Evolutionary conservation across 2,113 vertebrate genomes (phyloP).

Genomic region (Cyprinodon tularosa): DNA sequence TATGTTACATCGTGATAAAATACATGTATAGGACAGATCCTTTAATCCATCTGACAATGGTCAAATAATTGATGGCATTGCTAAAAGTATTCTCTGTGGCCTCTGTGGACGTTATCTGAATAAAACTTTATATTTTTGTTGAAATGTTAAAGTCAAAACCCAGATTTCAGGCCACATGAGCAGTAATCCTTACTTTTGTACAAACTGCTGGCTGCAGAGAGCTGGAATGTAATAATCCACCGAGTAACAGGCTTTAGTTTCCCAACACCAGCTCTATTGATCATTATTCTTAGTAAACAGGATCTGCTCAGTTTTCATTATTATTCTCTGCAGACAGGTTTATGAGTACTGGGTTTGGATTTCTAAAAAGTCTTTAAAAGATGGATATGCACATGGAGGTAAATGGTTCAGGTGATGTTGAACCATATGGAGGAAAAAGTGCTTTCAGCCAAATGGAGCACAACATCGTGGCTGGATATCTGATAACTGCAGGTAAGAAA

Average conservation of each 20-base stretch:
- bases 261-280: background rate
- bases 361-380: slow-evolving; percentile 4
- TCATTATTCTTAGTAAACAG: background rate
- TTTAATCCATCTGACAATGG: background rate
- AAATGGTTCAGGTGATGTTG: slow-evolving; percentile 51
- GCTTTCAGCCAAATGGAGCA: slow-evolving; percentile 83
- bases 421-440: slow-evolving; percentile 61
- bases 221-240: slow-evolving; percentile 66
- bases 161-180: slow-evolving; percentile 49
- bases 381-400: slow-evolving; percentile 46
- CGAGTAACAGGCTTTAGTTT: slow-evolving; percentile 24
- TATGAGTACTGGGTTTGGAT: background rate
- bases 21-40: too few relatives aligned
- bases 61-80: background rate
- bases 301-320: background rate
- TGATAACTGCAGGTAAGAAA: slow-evolving; percentile 88
- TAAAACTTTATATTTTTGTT: slow-evolving; percentile 18
- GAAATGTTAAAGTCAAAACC: slow-evolving; percentile 22
- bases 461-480: slow-evolving; percentile 92
- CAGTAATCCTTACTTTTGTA: slow-evolving; percentile 46
- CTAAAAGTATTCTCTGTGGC: background rate
- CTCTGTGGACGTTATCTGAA: background rate
- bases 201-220: slow-evolving; percentile 12
- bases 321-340: background rate
- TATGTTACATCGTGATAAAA: too few relatives aligned